A percentile compares a stretch with the other conserved stretches of the same genome.
Evolutionary conservation across 2,797 vertebrate genomes (phyloP).

Genomic region (Nyctibius grandis): DNA sequence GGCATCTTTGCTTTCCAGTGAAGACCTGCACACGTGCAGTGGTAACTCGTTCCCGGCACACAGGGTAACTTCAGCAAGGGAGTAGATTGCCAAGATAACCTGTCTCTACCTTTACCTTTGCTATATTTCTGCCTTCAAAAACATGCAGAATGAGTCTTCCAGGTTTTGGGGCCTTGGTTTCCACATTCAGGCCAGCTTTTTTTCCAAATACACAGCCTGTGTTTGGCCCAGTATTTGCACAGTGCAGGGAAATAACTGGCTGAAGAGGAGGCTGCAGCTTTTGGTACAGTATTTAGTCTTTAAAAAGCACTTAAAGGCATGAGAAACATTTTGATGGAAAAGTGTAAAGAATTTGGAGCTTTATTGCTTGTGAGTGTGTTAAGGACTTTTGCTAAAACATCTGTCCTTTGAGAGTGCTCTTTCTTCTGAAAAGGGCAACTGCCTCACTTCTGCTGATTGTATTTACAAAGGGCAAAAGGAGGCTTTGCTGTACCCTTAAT

Average conservation of each 20-base stretch:
- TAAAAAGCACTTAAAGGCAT: not conserved
- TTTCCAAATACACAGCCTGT: not conserved
- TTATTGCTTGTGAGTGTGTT: not conserved
- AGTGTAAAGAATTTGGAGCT: not conserved
- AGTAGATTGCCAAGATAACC: not conserved
- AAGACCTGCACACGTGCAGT: not conserved
- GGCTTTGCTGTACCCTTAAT: conserved; percentile 5
- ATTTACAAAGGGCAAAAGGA: conserved; percentile 30
- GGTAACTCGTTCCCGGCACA: not conserved
- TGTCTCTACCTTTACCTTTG: not conserved
- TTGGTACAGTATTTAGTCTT: not conserved
- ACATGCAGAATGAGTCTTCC: not conserved
- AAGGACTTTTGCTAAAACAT: conserved; percentile 13
- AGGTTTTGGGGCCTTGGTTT: not conserved
- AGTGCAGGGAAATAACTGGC: not conserved
- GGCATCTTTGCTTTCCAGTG: not conserved
- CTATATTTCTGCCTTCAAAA: not conserved
- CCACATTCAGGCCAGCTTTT: not conserved
- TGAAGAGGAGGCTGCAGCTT: not conserved
- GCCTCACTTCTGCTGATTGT: conserved; percentile 27
- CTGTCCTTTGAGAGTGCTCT: conserved; percentile 5
- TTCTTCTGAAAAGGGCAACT: conserved; percentile 43
- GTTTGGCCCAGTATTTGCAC: not conserved
- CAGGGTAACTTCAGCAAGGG: not conserved
- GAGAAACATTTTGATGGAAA: not conserved